Conservation (phyloP, 2,888 invertebrate genomes). For the Drosophila borborema region DNA sequence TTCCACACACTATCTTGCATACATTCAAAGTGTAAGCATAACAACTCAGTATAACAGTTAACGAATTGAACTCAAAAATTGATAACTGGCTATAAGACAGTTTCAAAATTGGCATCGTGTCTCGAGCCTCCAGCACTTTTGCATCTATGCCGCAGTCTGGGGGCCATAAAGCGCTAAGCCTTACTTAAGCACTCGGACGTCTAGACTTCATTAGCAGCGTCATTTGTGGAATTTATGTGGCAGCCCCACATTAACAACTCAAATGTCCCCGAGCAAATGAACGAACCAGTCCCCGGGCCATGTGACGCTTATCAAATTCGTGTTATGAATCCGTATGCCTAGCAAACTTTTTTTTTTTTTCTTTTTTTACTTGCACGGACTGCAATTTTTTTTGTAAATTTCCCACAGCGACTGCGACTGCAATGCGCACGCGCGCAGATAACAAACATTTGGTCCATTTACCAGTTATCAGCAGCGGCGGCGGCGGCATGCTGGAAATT, state of each 20-base stretch:
- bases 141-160: conserved; percentile 25
- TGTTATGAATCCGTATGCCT: conserved; percentile 15
- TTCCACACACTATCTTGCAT: background rate
- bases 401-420: conserved; percentile 42
- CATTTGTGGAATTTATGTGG: conserved; percentile 77
- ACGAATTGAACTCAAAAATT: conserved; percentile 23
- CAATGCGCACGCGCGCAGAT: conserved; percentile 23
- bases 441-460: conserved; percentile 25
- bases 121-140: conserved; percentile 19
- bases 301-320: conserved; percentile 20
- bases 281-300: conserved; percentile 61
- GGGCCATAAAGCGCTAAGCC: conserved; percentile 42
- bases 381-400: conserved; percentile 67
- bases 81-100: conserved; percentile 18
- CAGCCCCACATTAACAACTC: conserved; percentile 70
- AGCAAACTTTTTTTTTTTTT: conserved; percentile 39
- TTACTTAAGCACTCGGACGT: conserved; percentile 38
- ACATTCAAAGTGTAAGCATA: background rate
- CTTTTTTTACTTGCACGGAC: conserved; percentile 17
- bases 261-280: conserved; percentile 41
- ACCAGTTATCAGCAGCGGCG: conserved; percentile 4
- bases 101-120: conserved; percentile 27
- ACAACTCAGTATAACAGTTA: background rate
- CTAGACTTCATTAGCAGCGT: conserved; percentile 77
- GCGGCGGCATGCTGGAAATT: background rate